Conservation (phyloP, 2,888 invertebrate genomes). For the Synergus itoensis region DNA sequence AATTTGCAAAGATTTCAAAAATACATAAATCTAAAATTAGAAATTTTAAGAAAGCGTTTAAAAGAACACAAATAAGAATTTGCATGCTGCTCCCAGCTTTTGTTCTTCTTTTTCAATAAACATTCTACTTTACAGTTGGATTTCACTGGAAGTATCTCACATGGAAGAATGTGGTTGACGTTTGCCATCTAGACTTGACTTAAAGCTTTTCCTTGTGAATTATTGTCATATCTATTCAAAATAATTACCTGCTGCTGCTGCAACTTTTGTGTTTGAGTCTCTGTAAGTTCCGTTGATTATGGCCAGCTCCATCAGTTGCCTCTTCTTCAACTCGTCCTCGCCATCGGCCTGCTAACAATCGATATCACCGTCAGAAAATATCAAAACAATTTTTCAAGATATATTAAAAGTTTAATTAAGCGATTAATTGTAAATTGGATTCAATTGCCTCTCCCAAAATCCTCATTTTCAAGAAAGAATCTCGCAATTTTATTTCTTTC, state of each 20-base stretch:
- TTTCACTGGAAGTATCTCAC: conserved; percentile 5
- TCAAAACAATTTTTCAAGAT: conserved; percentile 11
- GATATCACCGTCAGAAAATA: conserved; percentile 71
- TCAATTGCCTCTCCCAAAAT: too few relatives aligned
- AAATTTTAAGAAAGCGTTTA: not conserved
- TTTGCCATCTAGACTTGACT: conserved; percentile 20
- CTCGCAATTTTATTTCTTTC: not conserved
- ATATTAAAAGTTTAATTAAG: not conserved
- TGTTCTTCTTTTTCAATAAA: conserved; percentile 14
- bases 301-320: conserved; percentile 99
- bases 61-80: not conserved
- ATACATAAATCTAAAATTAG: not conserved
- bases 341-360: conserved; percentile 95
- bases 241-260: conserved; percentile 87
- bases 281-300: conserved; percentile 99
- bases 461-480: not conserved
- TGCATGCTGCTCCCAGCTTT: conserved; percentile 6
- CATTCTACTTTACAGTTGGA: conserved; percentile 16
- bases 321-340: conserved; percentile 99
- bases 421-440: too few relatives aligned
- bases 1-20: conserved; percentile 9
- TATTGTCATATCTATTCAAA: conserved; percentile 21
- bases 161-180: conserved; percentile 26
- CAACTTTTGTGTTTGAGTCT: conserved; percentile 94
- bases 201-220: not conserved